Conservation (phyloP, 2,888 invertebrate genomes). For the Nezara viridula region DNA sequence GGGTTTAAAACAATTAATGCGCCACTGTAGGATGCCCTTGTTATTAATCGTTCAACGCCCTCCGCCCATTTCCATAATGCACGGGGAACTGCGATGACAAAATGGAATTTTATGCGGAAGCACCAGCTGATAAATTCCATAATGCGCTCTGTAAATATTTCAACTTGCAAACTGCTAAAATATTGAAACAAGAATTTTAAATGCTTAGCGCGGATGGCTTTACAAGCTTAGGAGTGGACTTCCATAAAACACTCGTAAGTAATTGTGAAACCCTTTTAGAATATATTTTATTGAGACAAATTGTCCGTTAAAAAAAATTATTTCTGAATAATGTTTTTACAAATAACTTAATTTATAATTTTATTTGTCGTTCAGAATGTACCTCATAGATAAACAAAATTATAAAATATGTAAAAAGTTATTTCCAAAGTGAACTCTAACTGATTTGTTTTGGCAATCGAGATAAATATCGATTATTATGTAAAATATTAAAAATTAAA, state of each 20-base stretch:
- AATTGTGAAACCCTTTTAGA: too few relatives aligned
- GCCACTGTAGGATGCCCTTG: background rate
- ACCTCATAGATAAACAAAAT: too few relatives aligned
- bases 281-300: too few relatives aligned
- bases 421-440: too few relatives aligned
- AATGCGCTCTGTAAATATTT: background rate
- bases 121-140: background rate
- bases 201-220: background rate
- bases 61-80: background rate
- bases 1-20: background rate
- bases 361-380: too few relatives aligned
- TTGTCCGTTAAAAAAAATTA: too few relatives aligned
- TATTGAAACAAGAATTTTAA: background rate
- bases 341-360: too few relatives aligned
- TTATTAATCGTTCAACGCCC: background rate
- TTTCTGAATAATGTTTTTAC: too few relatives aligned
- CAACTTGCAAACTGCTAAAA: background rate
- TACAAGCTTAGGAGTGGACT: background rate
- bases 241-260: background rate
- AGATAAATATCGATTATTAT: too few relatives aligned
- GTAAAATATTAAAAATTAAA: too few relatives aligned
- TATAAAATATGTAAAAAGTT: too few relatives aligned
- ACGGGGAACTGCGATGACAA: background rate
- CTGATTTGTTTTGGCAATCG: too few relatives aligned
- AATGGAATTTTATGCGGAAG: background rate